Evolutionary conservation across 35 echinoderm and acorn worm species (phyloP), one percentile per base, ranked within the genome.

Genomic region (Ophioderma brevispina): DNA sequence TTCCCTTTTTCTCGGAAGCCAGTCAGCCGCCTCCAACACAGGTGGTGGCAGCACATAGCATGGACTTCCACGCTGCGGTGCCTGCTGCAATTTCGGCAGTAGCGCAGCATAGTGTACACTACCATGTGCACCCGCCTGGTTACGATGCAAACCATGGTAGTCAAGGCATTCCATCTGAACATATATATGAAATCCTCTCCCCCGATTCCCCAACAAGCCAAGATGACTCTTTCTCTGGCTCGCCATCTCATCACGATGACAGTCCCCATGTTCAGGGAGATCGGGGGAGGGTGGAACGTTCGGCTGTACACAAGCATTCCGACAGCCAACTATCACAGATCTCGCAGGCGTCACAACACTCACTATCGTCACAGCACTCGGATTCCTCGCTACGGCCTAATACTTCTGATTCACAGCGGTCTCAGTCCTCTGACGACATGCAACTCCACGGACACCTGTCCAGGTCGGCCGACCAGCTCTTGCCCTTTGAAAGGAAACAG

Each of bases 351-450:
- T 98, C 93, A 11, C 93, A 95, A 46, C 93, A 95, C 77, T 95
- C 96, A n/a, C 84, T 96, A n/a, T 96, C 94, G 0, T 96, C 94
- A 33, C 94, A 96, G 36, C 94, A 96, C 78, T 96, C 94, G 40
- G 94, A 96, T 63, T 96, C 94, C 0, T 96, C 94, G 6, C 75
- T 84, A 37, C 86, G 94, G 23, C 94, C 91, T 15, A 82, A 93
- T 13, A 96, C 94, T 19, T 96, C 94, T 0, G 94, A 96, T 76
- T 96, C 94, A 3, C 94, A 94, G 30, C 87, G 89, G 14, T 94
- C 92, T 11, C 92, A 96, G 63, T 96, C 94, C 28, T 96, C 94
- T 0, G 94, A 96, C 21, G 94, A 96, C 79, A 63, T 96, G 43
- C 83, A 52, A 85, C 37, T 59, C 31, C 83, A 64, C 55, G 49